Percentiles rank a stretch among this genome's conserved stretches.
These are phyloP conservation scores for Myodes glareolus DNA, from an alignment of 2,113 vertebrate species.

Conservation along the genomic window DNA sequence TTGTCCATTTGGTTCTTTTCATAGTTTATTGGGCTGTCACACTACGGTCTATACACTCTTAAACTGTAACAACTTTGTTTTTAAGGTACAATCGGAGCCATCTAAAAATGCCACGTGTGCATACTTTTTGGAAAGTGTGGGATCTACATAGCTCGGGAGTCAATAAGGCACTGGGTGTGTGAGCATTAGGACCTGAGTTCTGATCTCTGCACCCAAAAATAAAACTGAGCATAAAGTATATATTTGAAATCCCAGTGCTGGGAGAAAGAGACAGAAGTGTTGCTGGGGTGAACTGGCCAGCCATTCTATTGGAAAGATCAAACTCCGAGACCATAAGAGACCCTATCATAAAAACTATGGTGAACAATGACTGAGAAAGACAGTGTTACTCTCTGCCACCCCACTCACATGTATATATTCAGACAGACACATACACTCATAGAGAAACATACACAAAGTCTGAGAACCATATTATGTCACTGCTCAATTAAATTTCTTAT, in stretches of 20 bases:
- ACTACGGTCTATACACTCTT: slow-evolving; percentile 38
- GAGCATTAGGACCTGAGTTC: not conserved
- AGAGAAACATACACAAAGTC: not conserved
- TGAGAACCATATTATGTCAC: not conserved
- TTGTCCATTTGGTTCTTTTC: slow-evolving; percentile 54
- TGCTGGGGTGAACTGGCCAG: not conserved
- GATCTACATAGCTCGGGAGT: not conserved
- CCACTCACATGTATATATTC: not conserved
- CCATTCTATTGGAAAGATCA: not conserved
- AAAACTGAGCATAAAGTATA: rapidly evolving
- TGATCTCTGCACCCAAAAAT: not conserved
- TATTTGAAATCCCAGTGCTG: not conserved
- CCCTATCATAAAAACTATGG: not conserved
- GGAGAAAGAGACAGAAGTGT: rapidly evolving
- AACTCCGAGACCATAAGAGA: not conserved
- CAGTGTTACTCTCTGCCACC: too few species aligned
- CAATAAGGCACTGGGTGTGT: not conserved
- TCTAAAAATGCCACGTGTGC: slow-evolving; percentile 32
- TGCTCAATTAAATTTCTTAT: slow-evolving; percentile 32
- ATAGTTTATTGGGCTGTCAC: slow-evolving; percentile 45
- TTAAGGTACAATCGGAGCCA: slow-evolving; percentile 41
- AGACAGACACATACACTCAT: not conserved
- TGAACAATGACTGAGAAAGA: not conserved
- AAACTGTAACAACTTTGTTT: slow-evolving; percentile 68
- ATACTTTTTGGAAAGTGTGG: slow-evolving; percentile 40